A percentile compares a stretch with the other conserved stretches of the same genome.
Conservation (phyloP, 2,888 invertebrate species). For the Tipula vernalis region DNA sequence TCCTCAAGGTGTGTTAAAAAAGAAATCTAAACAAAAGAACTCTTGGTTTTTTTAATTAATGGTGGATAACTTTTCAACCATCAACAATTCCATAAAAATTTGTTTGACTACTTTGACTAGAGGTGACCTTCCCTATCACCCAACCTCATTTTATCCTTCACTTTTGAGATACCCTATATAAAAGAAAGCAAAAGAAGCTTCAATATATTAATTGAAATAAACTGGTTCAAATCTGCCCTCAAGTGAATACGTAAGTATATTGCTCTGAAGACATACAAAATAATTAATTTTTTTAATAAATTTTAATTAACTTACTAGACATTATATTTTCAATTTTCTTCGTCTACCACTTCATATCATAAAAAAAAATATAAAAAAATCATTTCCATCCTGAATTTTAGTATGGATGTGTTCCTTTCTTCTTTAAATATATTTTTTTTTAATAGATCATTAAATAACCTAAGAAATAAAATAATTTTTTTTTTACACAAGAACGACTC, state of each 20-base stretch:
- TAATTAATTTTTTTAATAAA: neutral
- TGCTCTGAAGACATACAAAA: neutral
- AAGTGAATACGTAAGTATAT: neutral
- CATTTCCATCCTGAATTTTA: neutral
- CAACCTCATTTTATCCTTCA: no score
- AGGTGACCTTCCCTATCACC: no score
- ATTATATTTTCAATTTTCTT: neutral
- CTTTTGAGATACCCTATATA: no score
- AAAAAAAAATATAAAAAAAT: neutral
- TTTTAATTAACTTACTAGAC: neutral
- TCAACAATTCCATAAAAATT: no score
- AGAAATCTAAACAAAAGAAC: no score
- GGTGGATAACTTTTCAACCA: no score
- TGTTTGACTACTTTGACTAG: no score
- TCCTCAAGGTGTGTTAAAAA: no score
- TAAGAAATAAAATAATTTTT: neutral
- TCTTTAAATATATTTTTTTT: neutral
- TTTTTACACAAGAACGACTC: neutral
- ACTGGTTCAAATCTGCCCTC: neutral
- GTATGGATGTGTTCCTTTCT: neutral
- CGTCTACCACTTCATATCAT: neutral
- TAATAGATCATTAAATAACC: conserved; percentile 4
- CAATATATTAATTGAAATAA: no score
- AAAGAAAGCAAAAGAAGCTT: no score
- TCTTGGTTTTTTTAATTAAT: no score